A percentile compares a stretch with the other conserved stretches of the same genome.
These are phyloP conservation scores for Neoscelio sp. DNA, from an alignment of 2,888 invertebrate species.

Conservation along the genomic window DNA sequence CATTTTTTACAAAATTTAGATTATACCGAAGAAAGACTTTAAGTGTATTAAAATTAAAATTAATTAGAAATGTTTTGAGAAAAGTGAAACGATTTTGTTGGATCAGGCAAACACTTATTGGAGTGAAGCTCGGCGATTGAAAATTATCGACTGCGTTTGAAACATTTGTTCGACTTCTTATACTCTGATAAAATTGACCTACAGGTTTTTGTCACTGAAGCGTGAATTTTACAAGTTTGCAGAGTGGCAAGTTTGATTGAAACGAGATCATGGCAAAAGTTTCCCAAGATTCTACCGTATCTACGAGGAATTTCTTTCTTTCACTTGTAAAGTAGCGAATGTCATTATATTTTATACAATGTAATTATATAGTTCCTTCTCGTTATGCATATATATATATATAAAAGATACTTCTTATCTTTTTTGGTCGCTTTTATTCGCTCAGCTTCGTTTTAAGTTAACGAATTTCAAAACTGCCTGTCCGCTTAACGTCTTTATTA, in stretches of 20 bases:
- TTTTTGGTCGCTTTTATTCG: neutral
- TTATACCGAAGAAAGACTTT: too few relatives aligned
- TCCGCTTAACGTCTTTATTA: slow-evolving; percentile 26
- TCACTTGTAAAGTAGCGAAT: slow-evolving; percentile 50
- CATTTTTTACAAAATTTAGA: too few relatives aligned
- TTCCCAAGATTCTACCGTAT: slow-evolving; percentile 53
- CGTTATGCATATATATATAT: slow-evolving; percentile 17
- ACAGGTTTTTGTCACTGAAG: slow-evolving; percentile 45
- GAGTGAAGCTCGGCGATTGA: slow-evolving; percentile 37
- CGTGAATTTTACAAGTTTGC: slow-evolving; percentile 63
- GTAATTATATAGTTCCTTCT: slow-evolving; percentile 30
- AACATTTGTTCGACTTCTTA: slow-evolving; percentile 58
- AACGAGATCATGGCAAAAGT: slow-evolving; percentile 61
- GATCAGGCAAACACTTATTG: slow-evolving; percentile 31
- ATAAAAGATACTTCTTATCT: neutral
- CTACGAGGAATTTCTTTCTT: slow-evolving; percentile 44
- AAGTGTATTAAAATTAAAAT: slow-evolving; percentile 42
- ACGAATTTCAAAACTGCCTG: slow-evolving; percentile 25
- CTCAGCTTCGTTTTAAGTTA: neutral
- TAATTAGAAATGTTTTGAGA: slow-evolving; percentile 35
- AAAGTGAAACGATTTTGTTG: slow-evolving; percentile 19
- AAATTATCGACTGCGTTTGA: slow-evolving; percentile 56
- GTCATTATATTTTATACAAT: slow-evolving; percentile 51
- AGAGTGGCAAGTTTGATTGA: slow-evolving; percentile 63
- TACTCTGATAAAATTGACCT: slow-evolving; percentile 46